Evolutionary conservation across 2,113 vertebrate species (phyloP).

Genomic region (Pomatorhinus ruficollis): DNA sequence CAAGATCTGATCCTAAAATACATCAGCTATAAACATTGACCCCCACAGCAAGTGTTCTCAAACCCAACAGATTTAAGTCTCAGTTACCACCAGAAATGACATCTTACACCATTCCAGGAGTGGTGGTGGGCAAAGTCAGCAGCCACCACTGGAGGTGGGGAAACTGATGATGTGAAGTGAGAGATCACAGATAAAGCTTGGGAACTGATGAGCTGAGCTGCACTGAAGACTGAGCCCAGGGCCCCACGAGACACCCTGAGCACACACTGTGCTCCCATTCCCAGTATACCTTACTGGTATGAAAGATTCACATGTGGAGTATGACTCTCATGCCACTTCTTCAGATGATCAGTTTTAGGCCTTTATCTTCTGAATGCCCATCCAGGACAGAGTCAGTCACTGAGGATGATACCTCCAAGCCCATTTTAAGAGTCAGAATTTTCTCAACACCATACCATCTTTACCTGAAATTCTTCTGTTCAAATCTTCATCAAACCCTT

Average conservation of each 20-base stretch:
- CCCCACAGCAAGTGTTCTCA: not conserved
- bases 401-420: not conserved
- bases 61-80: not conserved
- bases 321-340: not conserved
- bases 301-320: not conserved
- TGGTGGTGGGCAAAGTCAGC: not conserved
- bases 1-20: not conserved
- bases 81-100: not conserved
- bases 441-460: not conserved
- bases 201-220: not conserved
- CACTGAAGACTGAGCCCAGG: not conserved
- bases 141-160: not conserved
- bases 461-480: not conserved
- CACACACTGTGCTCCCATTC: not conserved
- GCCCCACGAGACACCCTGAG: not conserved
- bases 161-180: not conserved
- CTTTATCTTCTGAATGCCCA: not conserved
- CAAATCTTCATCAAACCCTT: not conserved
- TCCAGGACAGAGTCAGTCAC: not conserved
- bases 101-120: not conserved
- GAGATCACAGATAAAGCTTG: not conserved
- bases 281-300: not conserved
- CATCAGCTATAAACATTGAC: not conserved
- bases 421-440: not conserved
- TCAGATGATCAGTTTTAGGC: not conserved